Evolutionary conservation across 2,888 invertebrate genomes (phyloP), one percentile per base, ranked within the genome.

Genomic region (Ariolimax columbianus): DNA sequence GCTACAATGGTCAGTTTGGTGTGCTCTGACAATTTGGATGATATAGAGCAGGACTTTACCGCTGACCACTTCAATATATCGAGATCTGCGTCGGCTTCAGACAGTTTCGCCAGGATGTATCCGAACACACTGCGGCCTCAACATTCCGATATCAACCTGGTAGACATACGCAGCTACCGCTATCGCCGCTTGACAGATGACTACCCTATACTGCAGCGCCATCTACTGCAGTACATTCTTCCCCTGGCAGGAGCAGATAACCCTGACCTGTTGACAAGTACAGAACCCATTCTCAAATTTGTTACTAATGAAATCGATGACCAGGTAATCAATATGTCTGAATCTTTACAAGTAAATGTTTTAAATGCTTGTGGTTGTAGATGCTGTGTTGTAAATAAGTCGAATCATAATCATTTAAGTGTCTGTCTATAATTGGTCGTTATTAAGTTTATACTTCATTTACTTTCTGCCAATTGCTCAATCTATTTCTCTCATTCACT

Each of bases 1-100:
- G 93, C 93, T 23, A 92, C 93, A 0, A 87, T 93, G 78, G 92
- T 88, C 47, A 92, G 92, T 84, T 87, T 93, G 33, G 90, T 92
- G 38, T 92, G 92, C 80, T 89, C 91, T 0, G 93, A 92, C 86
- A 91, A 92, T 40, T 87, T 93, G 86, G 92, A 92, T 82, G 90
- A 91, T 51, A 89, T 91, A 30, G 91, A 92, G 38, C 88, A 89
- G 36, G 89, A 90, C 17, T 88, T 92, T 70, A 89, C 89, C 9
- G 90, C 90, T 38, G 90, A 90, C 47, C 89, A 92, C 86, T 92
- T 92, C 83, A 81, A 72, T 23, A 59, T 66, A 33, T 38, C 77
- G 38, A 82, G 80, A 63, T 70, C 85, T 43, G 77, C 63, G 14
- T 26, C 77, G 26, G 51, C n/a, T n/a, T n/a, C 43, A 17, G 55